phyloP scores from a whole-genome alignment of 2,797 vertebrate species.

The Muscicapa comitata region DNA sequence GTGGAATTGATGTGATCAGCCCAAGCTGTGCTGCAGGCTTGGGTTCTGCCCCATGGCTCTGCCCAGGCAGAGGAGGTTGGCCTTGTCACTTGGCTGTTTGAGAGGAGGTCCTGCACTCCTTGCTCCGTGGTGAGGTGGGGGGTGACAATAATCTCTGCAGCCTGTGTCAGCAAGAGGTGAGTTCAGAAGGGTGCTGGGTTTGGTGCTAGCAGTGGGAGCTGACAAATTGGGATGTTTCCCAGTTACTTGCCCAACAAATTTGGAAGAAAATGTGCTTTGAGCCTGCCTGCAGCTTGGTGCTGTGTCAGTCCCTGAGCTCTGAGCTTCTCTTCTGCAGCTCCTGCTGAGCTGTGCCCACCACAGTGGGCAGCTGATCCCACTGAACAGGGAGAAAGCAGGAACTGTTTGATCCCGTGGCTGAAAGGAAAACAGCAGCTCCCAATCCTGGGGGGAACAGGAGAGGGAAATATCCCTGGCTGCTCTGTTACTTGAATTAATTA shows the following conservation, averaged over 20 bases:
- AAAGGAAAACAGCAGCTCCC: background rate
- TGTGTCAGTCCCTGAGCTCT: rapidly evolving
- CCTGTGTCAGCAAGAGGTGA: background rate
- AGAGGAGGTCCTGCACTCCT: no score
- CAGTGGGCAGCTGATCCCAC: background rate
- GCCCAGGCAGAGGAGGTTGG: background rate
- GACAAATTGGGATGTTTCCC: background rate
- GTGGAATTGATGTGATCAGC: background rate
- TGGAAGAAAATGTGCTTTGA: background rate
- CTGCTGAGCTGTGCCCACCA: no score
- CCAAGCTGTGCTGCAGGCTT: background rate
- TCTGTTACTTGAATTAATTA: background rate
- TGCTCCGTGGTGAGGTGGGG: rapidly evolving
- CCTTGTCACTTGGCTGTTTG: rapidly evolving
- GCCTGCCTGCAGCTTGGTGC: background rate
- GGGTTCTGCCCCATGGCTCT: rapidly evolving
- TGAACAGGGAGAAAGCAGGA: background rate
- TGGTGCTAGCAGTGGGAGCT: background rate
- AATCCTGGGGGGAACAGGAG: background rate
- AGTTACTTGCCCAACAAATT: background rate
- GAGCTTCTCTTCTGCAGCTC: background rate
- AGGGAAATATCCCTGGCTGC: background rate
- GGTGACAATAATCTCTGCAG: background rate
- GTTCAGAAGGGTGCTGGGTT: background rate
- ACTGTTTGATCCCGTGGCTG: rapidly evolving